Conservation (phyloP, 2,888 invertebrate species). For the Coelinius sp. region DNA sequence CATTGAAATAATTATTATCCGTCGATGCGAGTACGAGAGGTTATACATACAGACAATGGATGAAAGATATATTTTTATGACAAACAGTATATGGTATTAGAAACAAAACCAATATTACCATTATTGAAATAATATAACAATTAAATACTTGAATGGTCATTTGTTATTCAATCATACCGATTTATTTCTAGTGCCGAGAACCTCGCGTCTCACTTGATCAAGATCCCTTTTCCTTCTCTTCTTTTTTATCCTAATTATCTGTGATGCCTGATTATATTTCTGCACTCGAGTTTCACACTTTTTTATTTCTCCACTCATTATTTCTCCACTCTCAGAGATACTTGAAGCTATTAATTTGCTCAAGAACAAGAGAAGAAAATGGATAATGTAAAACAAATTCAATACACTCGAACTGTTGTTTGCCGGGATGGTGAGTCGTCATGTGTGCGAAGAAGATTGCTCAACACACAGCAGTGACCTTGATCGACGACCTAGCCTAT, state of each 20-base stretch:
- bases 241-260: conserved; percentile 32
- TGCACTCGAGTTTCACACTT: conserved; percentile 14
- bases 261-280: background rate
- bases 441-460: too few relatives aligned
- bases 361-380: background rate
- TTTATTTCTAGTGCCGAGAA: conserved; percentile 40
- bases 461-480: background rate
- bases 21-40: too few relatives aligned
- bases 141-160: too few relatives aligned
- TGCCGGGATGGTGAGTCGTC: too few relatives aligned
- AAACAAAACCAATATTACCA: too few relatives aligned
- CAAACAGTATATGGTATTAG: too few relatives aligned
- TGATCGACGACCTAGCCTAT: background rate
- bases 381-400: background rate
- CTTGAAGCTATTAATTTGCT: background rate
- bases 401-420: background rate
- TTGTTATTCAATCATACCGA: conserved; percentile 33
- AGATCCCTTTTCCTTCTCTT: conserved; percentile 44
- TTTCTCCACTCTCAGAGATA: background rate
- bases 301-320: conserved; percentile 38
- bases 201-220: conserved; percentile 43
- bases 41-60: background rate
- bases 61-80: too few relatives aligned
- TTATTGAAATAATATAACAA: too few relatives aligned
- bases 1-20: too few relatives aligned